Base-by-base conservation (phyloP, 1,140 invertebrate genomes). In the Lasioglossum baleicum region DNA sequence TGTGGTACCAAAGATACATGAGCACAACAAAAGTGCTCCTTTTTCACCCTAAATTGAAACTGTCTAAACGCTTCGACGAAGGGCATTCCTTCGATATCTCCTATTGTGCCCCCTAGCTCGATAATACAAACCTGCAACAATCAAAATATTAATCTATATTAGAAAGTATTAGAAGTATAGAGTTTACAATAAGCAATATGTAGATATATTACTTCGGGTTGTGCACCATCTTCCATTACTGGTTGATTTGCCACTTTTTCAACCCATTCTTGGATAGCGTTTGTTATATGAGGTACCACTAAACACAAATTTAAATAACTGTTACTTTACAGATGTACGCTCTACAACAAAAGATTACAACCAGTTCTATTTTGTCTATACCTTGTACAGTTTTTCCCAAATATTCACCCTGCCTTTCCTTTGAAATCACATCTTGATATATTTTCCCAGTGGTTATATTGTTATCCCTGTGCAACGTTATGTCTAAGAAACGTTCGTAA, bases 381-480 rank as follows among this genome's bases (percentile, higher is more conserved):
- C 97, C 97, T 96, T 99, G 99, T 13, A 99, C 99, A 66, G 99
- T 99, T 94, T 99, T 99, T 20, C 99, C 99, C 7, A 99, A 94
- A 93, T 99, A 99, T 92, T 99, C 97, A 17, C 99, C 99, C 70
- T 94, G 95, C 74, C 99, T 95, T 91, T 99, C 99, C 85, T 96
- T 97, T 85, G 96, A 96, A 85, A 99, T 99, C 13, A 99, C 98
- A 90, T 96, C 94, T 89, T 99, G 96, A 93, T 99, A 99, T 81
- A 99, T 99, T 94, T 99, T 99, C 15, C 99, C 99, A n/a, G 99
- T 99, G 0, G 99, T 99, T 75, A 99, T 99, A 92, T 99, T 99
- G 90, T 99, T 99, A 84, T 99, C 98, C 78, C 95, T 95, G 90
- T 98, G 97, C 7, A 99, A 93, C 0, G 97, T 99, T 22, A 99